Conservation (phyloP, 2,113 vertebrate species). For the Pipra filicauda region DNA sequence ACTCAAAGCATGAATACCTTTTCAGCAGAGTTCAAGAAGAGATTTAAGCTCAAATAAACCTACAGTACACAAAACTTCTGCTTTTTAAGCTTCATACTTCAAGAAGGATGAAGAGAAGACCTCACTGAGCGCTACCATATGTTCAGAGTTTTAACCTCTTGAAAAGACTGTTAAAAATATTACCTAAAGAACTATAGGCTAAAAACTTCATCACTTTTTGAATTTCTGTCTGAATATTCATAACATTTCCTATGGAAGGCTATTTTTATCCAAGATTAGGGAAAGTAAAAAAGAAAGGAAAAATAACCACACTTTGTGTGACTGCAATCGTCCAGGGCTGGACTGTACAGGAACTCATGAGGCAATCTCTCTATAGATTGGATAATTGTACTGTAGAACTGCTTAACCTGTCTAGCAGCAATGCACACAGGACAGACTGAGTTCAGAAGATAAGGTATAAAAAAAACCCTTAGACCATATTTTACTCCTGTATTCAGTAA, state of each 20-base stretch:
- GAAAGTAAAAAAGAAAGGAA: neutral
- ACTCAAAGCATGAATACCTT: neutral
- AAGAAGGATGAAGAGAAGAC: neutral
- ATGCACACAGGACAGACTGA: neutral
- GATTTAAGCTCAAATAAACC: neutral
- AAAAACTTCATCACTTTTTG: neutral
- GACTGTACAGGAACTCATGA: neutral
- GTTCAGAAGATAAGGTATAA: accelerated
- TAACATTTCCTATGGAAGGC: neutral
- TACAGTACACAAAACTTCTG: neutral
- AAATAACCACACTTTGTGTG: neutral
- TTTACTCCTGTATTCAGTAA: neutral
- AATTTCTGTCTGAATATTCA: neutral
- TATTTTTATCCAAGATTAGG: neutral
- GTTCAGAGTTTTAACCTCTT: neutral
- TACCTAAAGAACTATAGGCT: neutral
- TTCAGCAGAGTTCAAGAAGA: neutral
- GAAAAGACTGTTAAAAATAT: neutral
- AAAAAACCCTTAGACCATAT: neutral
- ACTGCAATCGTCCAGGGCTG: neutral
- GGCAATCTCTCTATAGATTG: neutral
- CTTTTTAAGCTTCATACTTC: neutral
- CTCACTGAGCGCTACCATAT: neutral
- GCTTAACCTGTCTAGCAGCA: neutral
- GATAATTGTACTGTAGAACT: neutral